These are phyloP conservation scores for Pseudeuparius sepicola DNA, from an alignment of 2,888 invertebrate species.

Conservation along the genomic window DNA sequence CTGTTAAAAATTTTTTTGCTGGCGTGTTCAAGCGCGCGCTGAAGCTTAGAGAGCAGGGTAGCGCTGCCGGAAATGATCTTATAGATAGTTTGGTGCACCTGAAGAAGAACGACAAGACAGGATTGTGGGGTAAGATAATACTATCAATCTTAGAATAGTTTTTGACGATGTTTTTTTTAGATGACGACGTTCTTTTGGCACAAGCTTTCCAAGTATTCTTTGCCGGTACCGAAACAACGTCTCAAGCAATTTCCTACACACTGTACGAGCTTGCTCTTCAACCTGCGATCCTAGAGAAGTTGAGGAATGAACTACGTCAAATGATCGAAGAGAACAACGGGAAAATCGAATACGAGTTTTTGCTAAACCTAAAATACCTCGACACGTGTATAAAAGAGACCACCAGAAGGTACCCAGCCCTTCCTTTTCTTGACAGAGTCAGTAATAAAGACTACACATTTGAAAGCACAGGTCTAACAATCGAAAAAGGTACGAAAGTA, in stretches of 20 bases:
- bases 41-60: constrained; percentile 20
- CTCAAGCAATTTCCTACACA: constrained; percentile 46
- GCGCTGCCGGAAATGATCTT: constrained; percentile 42
- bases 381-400: constrained; percentile 18
- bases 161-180: no score
- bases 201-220: constrained; percentile 51
- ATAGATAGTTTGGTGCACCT: constrained; percentile 48
- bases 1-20: constrained; percentile 26
- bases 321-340: constrained; percentile 38
- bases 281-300: constrained; percentile 42
- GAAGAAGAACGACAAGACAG: no score
- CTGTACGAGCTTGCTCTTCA: constrained; percentile 46
- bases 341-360: constrained; percentile 41
- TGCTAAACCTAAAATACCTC: constrained; percentile 43
- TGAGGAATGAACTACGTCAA: constrained; percentile 41
- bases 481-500: constrained; percentile 14
- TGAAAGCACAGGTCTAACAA: no score
- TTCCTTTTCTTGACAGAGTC: constrained; percentile 19
- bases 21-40: constrained; percentile 27
- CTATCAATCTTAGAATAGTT: no score
- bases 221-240: constrained; percentile 52
- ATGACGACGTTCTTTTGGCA: no score
- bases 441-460: no score
- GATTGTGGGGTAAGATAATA: no score
- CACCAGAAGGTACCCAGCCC: constrained; percentile 15